Conservation (phyloP, 1,140 invertebrate species). For the Atopsyche davidsoni region DNA sequence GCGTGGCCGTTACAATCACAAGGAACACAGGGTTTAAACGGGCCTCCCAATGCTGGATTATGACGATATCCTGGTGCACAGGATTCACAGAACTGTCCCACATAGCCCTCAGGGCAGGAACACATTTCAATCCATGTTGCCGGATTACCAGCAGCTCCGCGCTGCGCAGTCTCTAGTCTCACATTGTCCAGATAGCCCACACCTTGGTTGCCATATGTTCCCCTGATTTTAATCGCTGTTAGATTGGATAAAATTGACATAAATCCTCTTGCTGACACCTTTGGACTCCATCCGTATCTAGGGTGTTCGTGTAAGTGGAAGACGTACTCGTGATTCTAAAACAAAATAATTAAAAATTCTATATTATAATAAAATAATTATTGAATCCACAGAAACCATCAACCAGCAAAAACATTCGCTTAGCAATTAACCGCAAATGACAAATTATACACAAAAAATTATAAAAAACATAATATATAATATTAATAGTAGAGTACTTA, state of each 20-base stretch:
- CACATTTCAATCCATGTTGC: constrained; percentile 95
- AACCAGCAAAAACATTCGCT: too few species aligned
- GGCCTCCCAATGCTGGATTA: constrained; percentile 81
- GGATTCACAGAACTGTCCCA: constrained; percentile 94
- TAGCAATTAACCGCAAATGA: too few species aligned
- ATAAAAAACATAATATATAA: too few species aligned
- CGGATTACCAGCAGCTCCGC: constrained; percentile 68
- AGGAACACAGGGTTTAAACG: constrained; percentile 87
- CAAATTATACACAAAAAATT: too few species aligned
- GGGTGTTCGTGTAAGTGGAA: constrained; percentile 88
- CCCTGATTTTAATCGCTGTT: constrained; percentile 90
- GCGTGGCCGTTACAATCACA: constrained; percentile 96
- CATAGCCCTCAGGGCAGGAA: constrained; percentile 85
- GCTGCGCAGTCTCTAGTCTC: constrained; percentile 75
- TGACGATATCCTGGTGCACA: constrained; percentile 91
- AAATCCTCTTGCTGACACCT: constrained; percentile 77
- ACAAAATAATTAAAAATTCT: constrained; percentile 20
- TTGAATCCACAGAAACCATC: too few species aligned
- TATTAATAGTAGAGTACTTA: too few species aligned
- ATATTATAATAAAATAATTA: background rate
- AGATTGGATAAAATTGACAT: constrained; percentile 89
- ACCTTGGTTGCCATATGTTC: constrained; percentile 79
- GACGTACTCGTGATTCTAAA: constrained; percentile 63
- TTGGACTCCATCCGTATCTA: constrained; percentile 88
- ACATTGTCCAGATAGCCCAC: constrained; percentile 86